Conservation (phyloP, 2,113 vertebrate species). For the Ellobius talpinus region DNA sequence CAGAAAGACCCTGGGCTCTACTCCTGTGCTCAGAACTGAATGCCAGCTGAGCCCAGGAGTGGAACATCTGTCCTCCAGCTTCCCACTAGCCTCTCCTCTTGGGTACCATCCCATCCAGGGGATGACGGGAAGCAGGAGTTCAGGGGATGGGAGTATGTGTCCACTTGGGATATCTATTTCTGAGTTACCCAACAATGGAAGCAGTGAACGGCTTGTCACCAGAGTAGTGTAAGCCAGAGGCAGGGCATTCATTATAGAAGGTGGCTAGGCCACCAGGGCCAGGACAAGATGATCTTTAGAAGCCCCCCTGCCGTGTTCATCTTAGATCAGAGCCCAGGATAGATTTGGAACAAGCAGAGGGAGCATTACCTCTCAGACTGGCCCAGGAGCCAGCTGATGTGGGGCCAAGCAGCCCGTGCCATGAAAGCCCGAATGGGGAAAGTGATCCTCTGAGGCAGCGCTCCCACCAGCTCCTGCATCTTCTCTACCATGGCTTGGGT, state of each 20-base stretch:
- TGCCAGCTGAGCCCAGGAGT: neutral
- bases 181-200: neutral
- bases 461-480: conserved; percentile 87
- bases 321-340: neutral
- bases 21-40: neutral
- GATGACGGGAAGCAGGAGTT: neutral
- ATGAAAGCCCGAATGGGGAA: conserved; percentile 89
- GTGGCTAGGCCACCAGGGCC: rapidly evolving
- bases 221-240: neutral
- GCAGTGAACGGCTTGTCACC: neutral
- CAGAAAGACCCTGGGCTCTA: neutral
- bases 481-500: conserved; percentile 88
- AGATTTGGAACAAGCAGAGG: neutral
- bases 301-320: neutral
- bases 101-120: neutral
- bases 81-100: neutral
- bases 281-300: neutral
- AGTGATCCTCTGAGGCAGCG: conserved; percentile 88
- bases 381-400: conserved; percentile 92
- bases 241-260: rapidly evolving
- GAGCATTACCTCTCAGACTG: conserved; percentile 89
- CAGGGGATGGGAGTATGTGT: neutral
- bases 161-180: neutral
- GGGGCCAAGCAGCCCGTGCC: conserved; percentile 87
- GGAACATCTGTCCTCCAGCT: neutral